Evolutionary conservation across 2,888 invertebrate genomes (phyloP), one percentile per base, ranked within the genome.

Genomic region (Lamproptera curius): DNA sequence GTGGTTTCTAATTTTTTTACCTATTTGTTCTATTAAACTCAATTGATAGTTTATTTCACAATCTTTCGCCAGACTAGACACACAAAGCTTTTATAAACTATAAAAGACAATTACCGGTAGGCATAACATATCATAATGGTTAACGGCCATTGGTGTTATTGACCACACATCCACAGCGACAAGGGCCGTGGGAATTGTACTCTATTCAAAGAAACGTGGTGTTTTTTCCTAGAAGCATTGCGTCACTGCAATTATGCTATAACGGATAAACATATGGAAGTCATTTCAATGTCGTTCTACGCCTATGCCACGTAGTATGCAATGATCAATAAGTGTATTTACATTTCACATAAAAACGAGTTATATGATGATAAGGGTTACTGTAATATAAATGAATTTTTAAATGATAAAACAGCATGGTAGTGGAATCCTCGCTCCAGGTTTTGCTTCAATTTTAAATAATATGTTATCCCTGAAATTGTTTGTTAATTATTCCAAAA

Each of bases 171-270:
- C 33, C 17, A 36, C 41, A n/a, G 46, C 16, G 37, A 10, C 14
- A 6, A 50, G 51, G 46, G 54, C 54, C 58, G 59, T 59, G 59
- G 52, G 59, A 59, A 59, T 50, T 45, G 42, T 36, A 37, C 31
- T 43, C 45, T 53, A 45, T 58, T 59, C 59, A 52, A 48, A 50
- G 56, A 55, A 58, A 40, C 34, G 31, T 37, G 40, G 42, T 26
- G 51, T 48, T 55, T 58, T 31, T 59, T 57, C 59, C 47, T 46
- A 57, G 57, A 58, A 59, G 15, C 31, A 5, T 15, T 38, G 23
- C 47, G 47, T 47, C 47, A 47, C 9, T 11, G 20, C 33, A 15
- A 43, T 43, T 16, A 33, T 33, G 41, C 33, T 17, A 17, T 41
- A 41, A 31, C 15, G 36, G 14, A 35, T 15, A 28, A 10, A 28